Percentiles rank a stretch among this genome's conserved stretches.
Conservation (phyloP, 1,140 invertebrate species). For the Brachionus sp. region DNA sequence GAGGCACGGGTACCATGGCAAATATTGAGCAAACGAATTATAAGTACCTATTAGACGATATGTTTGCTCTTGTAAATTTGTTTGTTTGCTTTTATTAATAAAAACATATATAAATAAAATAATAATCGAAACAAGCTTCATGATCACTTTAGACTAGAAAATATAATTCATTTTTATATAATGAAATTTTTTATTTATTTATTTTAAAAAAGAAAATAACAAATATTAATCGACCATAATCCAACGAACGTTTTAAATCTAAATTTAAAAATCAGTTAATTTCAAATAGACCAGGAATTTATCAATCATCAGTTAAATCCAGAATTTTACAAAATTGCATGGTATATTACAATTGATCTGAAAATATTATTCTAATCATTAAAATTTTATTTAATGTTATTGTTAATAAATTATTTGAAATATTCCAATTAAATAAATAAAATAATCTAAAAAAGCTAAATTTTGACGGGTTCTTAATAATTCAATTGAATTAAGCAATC, state of each 20-base stretch:
- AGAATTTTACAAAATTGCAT: not conserved
- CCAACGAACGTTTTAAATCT: not conserved
- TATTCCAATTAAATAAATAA: not conserved
- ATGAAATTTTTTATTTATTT: not conserved
- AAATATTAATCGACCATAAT: not conserved
- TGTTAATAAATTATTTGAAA: not conserved
- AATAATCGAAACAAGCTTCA: not conserved
- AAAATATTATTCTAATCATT: not conserved
- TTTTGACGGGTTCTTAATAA: not conserved
- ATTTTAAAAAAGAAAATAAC: not conserved
- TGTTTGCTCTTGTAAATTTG: not conserved
- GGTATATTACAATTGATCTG: not conserved
- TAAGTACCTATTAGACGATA: slow-evolving; percentile 15
- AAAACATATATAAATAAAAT: not conserved
- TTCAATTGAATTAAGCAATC: not conserved
- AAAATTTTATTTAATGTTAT: not conserved
- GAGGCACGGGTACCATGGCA: slow-evolving; percentile 69
- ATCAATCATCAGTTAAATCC: not conserved
- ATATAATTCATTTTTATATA: not conserved
- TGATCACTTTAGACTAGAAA: not conserved
- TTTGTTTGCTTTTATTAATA: not conserved
- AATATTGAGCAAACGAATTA: slow-evolving; percentile 22
- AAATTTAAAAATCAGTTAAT: not conserved
- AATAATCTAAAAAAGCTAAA: not conserved
- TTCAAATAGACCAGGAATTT: not conserved